Evolutionary conservation across 2,888 invertebrate genomes (phyloP).

Genomic region (Perithous albicinctus): DNA sequence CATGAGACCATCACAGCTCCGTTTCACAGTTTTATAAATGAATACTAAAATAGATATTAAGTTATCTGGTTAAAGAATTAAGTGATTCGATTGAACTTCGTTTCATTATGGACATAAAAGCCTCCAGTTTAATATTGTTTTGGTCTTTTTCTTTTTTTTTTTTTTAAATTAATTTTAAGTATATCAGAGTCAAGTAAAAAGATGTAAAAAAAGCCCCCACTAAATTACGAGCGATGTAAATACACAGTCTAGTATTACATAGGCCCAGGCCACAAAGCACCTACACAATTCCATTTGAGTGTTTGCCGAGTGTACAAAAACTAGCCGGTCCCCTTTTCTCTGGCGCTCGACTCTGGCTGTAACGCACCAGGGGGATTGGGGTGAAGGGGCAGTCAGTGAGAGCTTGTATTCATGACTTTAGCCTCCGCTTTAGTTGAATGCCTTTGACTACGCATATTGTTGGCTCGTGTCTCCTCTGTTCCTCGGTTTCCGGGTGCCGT

Average conservation of each 20-base stretch:
- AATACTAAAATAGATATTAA: too few relatives aligned
- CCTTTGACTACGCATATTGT: slow-evolving; percentile 8
- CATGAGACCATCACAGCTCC: too few relatives aligned
- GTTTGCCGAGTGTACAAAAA: slow-evolving; percentile 57
- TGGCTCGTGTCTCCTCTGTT: slow-evolving; percentile 1
- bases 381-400: not conserved
- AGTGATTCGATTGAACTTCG: not conserved
- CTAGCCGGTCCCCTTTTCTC: slow-evolving; percentile 34
- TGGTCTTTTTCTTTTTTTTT: too few relatives aligned
- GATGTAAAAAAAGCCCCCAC: not conserved
- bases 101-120: not conserved
- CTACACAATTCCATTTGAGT: slow-evolving; percentile 36
- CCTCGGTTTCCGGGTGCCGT: slow-evolving; percentile 14
- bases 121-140: too few relatives aligned
- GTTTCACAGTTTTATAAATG: too few relatives aligned
- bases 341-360: slow-evolving; percentile 13
- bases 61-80: not conserved
- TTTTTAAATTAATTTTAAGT: not conserved
- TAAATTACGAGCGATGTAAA: not conserved
- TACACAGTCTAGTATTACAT: not conserved
- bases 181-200: not conserved
- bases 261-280: slow-evolving; percentile 14
- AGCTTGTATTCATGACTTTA: slow-evolving; percentile 34
- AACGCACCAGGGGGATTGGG: slow-evolving; percentile 10
- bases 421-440: slow-evolving; percentile 12